Percentiles rank a stretch among this genome's conserved stretches.
Conservation (phyloP, 2,113 vertebrate species). For the Cricetomys ansorgei region DNA sequence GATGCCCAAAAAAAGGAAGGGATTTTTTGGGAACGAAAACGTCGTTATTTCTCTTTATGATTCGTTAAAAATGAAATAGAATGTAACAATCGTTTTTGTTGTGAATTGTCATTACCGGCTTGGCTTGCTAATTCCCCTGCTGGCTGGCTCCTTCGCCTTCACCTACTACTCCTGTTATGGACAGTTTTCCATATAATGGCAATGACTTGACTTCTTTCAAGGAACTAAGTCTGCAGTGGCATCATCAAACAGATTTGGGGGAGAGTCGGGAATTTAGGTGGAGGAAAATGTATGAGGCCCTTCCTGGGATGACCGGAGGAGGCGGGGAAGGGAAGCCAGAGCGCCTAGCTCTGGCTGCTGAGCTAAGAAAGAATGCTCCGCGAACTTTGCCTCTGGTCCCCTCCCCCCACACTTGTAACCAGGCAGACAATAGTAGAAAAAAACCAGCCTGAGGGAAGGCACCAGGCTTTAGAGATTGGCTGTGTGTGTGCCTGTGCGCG, state of each 20-base stretch:
- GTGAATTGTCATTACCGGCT: neutral
- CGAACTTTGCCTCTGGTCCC: conserved; percentile 51
- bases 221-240: neutral
- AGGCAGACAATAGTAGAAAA: conserved; percentile 11
- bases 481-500: neutral
- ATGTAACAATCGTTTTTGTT: neutral
- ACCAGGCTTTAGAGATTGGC: neutral
- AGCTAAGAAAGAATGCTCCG: neutral
- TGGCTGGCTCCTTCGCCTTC: neutral
- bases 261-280: neutral
- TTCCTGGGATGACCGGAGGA: neutral
- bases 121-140: neutral
- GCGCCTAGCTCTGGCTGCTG: neutral
- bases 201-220: neutral
- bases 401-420: conserved; percentile 40
- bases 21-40: conserved; percentile 62
- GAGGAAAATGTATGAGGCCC: neutral
- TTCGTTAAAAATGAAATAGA: conserved; percentile 1
- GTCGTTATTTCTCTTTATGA: conserved; percentile 21
- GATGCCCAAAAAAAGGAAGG: neutral
- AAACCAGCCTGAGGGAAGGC: conserved; percentile 27
- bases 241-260: neutral
- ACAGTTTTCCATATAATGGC: neutral
- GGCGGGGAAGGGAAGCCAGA: neutral
- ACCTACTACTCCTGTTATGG: neutral